Evolutionary conservation across 2,113 vertebrate genomes (phyloP).

Genomic region (Gnathonemus longibarbis): DNA sequence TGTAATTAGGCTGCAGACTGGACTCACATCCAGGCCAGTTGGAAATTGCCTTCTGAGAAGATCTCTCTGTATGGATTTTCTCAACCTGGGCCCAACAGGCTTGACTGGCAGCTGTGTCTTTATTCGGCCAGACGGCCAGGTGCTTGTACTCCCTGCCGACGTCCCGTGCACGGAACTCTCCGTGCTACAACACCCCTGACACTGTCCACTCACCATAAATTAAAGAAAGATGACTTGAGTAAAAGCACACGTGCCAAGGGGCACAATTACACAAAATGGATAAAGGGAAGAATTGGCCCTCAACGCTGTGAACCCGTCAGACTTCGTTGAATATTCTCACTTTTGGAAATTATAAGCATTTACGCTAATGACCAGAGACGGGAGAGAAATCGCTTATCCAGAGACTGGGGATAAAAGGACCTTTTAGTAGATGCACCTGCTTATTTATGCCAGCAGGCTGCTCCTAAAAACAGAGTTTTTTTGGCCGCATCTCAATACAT

Average conservation of each 20-base stretch:
- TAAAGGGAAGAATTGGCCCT: neutral
- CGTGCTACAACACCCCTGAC: neutral
- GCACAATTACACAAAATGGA: neutral
- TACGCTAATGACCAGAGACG: neutral
- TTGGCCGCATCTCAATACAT: neutral
- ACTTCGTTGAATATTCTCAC: neutral
- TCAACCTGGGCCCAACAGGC: neutral
- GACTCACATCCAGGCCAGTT: slow-evolving; percentile 16
- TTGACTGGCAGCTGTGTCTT: neutral
- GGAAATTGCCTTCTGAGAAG: slow-evolving; percentile 24
- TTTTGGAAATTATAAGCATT: neutral
- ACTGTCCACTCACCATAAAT: neutral
- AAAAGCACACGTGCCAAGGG: neutral
- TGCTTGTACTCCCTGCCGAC: neutral
- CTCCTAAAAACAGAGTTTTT: neutral
- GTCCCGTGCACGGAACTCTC: neutral
- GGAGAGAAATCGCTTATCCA: neutral
- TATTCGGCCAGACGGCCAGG: neutral
- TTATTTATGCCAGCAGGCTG: neutral
- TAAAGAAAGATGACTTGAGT: neutral
- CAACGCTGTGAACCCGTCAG: neutral
- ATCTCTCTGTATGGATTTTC: neutral
- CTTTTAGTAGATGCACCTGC: neutral
- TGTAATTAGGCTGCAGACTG: slow-evolving; percentile 35
- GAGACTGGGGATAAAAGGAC: neutral